Base-by-base conservation (phyloP, 1,140 invertebrate species). In the Apis laboriosa region DNA sequence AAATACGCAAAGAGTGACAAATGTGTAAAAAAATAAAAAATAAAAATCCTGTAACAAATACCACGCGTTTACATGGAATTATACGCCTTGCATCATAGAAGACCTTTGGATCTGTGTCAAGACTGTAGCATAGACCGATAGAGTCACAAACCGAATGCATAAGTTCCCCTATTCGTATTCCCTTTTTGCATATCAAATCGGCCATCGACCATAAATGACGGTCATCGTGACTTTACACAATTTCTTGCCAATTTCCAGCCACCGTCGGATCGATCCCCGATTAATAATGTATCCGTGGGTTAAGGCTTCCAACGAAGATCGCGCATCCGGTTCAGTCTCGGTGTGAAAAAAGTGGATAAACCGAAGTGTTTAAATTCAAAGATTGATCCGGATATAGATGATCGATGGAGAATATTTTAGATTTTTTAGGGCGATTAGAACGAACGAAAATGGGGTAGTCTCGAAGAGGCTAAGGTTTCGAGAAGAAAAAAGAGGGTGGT, bases 151-250 rank as follows among this genome's bases (percentile, higher is more conserved):
- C 51, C 51, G 75, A 77, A 77, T 55, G 13, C 17, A 28, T 66
- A 77, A 77, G 28, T 13, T n/a, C 24, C 7, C n/a, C 3, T 77
- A 21, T 13, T 28, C 55, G 61, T 53, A 77, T 77, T 77, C 75
- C 51, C 19, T 55, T 66, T 77, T 1, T 49, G 75, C 51, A 55
- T 66, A 55, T 9, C 8, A 19, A 24, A 76, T 55, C 19, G 51
- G 24, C 24, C 72, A 9, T 49, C 72, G 75, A 43, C 19, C 24
- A 34, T 66, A 77, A 64, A 76, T n/a, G 72, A 49, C 56, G 53
- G 53, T 5, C 53, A 34, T 43, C 28, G 19, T 28, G 71, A 73
- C 19, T 43, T 58, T 43, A 34, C 17, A 9, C 9, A 73, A 53
- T 9, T 71, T 28, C 49, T 28, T n/a, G 60, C 60, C n/a, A 63